A percentile compares a stretch with the other conserved stretches of the same genome.
Evolutionary conservation across 2,113 vertebrate species (phyloP).

Genomic region (Alethe diademata): DNA sequence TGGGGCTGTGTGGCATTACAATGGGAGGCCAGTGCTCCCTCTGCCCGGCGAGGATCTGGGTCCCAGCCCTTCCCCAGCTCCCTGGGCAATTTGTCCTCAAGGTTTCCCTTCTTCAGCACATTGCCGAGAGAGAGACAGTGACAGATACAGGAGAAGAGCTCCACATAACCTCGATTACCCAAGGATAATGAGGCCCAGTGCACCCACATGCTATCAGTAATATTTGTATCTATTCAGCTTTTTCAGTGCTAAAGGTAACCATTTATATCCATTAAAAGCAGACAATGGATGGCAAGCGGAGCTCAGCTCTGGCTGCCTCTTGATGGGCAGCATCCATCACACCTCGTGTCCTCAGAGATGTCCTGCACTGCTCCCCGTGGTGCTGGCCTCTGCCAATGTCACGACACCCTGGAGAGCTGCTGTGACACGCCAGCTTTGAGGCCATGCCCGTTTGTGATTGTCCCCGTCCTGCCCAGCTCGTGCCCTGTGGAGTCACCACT

Average conservation of each 20-base stretch:
- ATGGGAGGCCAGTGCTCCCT: background rate
- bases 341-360: fast-evolving
- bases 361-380: fast-evolving
- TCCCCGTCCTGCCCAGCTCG: background rate
- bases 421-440: background rate
- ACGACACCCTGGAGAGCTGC: background rate
- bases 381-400: background rate
- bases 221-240: constrained; percentile 56
- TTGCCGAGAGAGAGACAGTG: background rate
- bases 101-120: background rate
- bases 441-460: background rate
- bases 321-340: background rate
- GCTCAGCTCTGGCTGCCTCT: background rate
- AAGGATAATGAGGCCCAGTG: constrained; percentile 39
- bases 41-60: fast-evolving
- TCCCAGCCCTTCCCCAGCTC: background rate
- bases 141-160: constrained; percentile 20
- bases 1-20: background rate
- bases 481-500: fast-evolving
- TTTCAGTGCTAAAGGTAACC: constrained; percentile 1
- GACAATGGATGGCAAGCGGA: background rate
- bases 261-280: constrained; percentile 51
- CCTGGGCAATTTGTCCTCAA: background rate
- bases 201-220: background rate
- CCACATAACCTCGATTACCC: constrained; percentile 63